Base-by-base conservation (phyloP, 2,113 vertebrate genomes). In the Butastur rufipennis region DNA sequence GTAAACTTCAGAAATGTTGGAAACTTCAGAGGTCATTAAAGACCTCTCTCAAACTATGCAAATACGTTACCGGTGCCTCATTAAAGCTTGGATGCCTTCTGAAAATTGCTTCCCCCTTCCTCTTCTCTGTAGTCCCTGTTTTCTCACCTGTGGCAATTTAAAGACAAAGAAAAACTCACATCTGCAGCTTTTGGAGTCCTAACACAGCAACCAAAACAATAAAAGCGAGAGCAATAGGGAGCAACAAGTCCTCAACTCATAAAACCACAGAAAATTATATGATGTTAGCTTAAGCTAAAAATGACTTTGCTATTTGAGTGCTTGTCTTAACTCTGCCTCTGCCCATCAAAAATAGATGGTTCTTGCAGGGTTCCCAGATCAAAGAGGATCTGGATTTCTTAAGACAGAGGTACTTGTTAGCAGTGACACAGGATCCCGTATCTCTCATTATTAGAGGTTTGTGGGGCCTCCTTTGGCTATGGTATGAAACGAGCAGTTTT, bases 301-400 rank as follows among this genome's bases (percentile, higher is more conserved):
- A 40, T 0, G 3, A 8, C 31, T 63, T 61, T 38, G 50, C 34
- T 72, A 1, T 66, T 52, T 0, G 4, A 58, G 29, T 14, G 43
- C 53, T 67, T 50, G 26, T 80, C 66, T 65, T 43, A 47, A 29
- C 47, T 32, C 5, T 63, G 36, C 31, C 38, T 81, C 26, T 43
- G 11, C 58, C 67, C 25, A 13, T 40, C 70, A 59, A 7, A 73
- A 40, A 6, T 2, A 53, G 80, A 20, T 40, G 61, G 53, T 88
- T 65, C n/a, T 27, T 81, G 43, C 31, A 23, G 56, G 16, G 7
- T 65, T 83, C 68, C 58, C 32, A 32, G 31, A 36, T 59, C 67
- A 43, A 47, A 65, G 52, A 38, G 38, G 62, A 56, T 77, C 45
- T 14, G 11, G 34, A 8, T 72, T 65, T 80, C 75, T 63, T 34